Conservation (phyloP, 2,888 invertebrate genomes). For the Sarcophaga carnaria region DNA sequence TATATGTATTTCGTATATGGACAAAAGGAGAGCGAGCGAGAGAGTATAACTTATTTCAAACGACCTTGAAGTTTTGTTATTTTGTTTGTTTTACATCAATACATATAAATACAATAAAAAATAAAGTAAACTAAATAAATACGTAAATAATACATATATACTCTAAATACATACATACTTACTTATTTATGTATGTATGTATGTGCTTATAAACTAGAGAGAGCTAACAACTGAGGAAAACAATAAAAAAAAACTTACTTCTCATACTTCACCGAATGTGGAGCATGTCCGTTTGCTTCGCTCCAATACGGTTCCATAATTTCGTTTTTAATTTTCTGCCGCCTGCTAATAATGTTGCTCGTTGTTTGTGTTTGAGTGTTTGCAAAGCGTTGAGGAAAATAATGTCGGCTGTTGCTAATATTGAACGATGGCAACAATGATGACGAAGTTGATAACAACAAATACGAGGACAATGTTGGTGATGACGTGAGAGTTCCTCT, state of each 20-base stretch:
- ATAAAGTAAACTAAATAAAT: neutral
- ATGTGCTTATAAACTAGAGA: neutral
- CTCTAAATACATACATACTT: neutral
- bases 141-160: neutral
- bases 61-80: neutral
- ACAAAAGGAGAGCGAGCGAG: neutral
- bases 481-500: slow-evolving; percentile 17
- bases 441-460: neutral
- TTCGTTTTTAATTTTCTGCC: slow-evolving; percentile 69
- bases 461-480: slow-evolving; percentile 23
- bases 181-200: slow-evolving; percentile 6
- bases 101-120: neutral
- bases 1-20: neutral
- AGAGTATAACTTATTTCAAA: neutral
- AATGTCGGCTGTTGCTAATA: neutral
- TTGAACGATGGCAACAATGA: neutral
- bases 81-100: neutral
- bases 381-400: slow-evolving; percentile 3
- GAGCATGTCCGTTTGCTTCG: slow-evolving; percentile 81
- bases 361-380: slow-evolving; percentile 55
- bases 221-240: neutral
- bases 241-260: slow-evolving; percentile 77
- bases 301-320: slow-evolving; percentile 81
- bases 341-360: slow-evolving; percentile 39
- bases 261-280: slow-evolving; percentile 82